These are phyloP conservation scores for Stenodema calcarata DNA, from an alignment of 2,888 invertebrate genomes.

Conservation along the genomic window DNA sequence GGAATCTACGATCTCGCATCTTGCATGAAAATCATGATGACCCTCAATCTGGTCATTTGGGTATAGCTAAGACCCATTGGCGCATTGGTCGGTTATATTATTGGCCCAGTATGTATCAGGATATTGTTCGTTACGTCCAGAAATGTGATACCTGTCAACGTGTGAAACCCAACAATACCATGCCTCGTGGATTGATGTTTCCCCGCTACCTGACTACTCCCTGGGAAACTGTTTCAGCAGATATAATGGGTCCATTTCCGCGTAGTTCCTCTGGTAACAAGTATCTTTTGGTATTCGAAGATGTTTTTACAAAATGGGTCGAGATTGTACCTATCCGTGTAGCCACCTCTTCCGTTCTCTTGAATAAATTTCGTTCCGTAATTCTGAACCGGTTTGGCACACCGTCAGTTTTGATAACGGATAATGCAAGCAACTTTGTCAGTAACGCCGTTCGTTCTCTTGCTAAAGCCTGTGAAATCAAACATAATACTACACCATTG, in stretches of 20 bases:
- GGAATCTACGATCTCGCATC: constrained; percentile 14
- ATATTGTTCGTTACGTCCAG: background rate
- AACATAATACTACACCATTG: constrained; percentile 55
- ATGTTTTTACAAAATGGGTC: constrained; percentile 58
- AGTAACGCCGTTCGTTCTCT: background rate
- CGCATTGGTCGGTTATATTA: constrained; percentile 29
- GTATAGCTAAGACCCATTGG: constrained; percentile 46
- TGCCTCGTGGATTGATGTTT: constrained; percentile 16
- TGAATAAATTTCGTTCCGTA: constrained; percentile 1
- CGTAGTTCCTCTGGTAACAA: constrained; percentile 56
- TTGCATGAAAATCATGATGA: constrained; percentile 47
- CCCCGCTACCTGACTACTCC: constrained; percentile 25
- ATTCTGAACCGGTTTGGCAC: constrained; percentile 35
- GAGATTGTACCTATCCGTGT: constrained; percentile 54
- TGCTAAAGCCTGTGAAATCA: constrained; percentile 44
- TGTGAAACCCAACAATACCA: constrained; percentile 7
- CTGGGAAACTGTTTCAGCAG: constrained; percentile 48
- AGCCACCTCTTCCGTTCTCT: constrained; percentile 53
- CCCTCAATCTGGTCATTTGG: constrained; percentile 45
- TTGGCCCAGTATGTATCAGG: constrained; percentile 36
- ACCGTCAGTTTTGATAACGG: constrained; percentile 13
- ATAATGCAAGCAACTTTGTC: constrained; percentile 41
- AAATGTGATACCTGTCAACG: constrained; percentile 30
- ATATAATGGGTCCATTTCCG: constrained; percentile 59
- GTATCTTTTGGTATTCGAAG: constrained; percentile 57